Conservation (phyloP, 2,113 vertebrate genomes). For the Rhea pennata region DNA sequence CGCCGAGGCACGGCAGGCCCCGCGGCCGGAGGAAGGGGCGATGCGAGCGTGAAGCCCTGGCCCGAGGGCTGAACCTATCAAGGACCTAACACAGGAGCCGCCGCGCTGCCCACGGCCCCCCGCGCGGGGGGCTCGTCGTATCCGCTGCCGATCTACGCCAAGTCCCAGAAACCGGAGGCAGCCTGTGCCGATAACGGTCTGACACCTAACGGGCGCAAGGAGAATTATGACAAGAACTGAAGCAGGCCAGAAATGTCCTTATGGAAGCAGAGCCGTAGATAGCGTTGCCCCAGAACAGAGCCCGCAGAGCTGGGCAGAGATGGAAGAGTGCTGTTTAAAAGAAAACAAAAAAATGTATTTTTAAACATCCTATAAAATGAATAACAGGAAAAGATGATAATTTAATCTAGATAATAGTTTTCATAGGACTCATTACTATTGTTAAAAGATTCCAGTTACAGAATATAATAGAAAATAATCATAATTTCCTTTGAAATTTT, state of each 20-base stretch:
- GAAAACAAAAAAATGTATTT: not conserved
- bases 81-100: not conserved
- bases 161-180: not conserved
- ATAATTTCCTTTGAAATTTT: not conserved
- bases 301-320: not conserved
- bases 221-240: conserved; percentile 10
- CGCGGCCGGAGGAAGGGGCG: not conserved
- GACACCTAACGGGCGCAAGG: conserved; percentile 66
- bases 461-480: not conserved
- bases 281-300: not conserved
- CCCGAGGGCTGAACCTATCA: not conserved
- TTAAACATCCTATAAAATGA: not conserved
- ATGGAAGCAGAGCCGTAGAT: not conserved
- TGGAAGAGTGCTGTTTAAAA: not conserved
- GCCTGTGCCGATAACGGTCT: not conserved
- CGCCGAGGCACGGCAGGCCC: not conserved
- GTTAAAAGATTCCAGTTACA: not conserved
- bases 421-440: not conserved
- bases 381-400: not conserved
- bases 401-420: not conserved
- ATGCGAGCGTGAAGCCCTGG: not conserved
- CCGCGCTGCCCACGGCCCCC: no score
- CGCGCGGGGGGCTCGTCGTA: not conserved
- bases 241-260: not conserved
- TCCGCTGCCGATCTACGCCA: not conserved